phyloP scores from a whole-genome alignment of 2,888 invertebrate species.

The Zhengitettix transpicula region DNA sequence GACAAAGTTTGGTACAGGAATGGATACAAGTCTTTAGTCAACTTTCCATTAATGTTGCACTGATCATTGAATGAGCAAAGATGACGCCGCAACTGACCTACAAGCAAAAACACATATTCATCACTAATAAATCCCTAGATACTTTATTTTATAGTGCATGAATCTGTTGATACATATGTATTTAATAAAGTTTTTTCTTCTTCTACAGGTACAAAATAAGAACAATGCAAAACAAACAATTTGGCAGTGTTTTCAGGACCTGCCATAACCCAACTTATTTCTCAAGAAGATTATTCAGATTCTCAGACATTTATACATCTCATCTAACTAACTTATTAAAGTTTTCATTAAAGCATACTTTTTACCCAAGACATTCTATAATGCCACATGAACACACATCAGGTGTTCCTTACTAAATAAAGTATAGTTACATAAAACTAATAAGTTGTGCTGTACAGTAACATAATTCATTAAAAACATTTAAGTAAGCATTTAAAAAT shows the following conservation, averaged over 20 bases:
- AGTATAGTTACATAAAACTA: too few species aligned
- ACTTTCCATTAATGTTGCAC: not conserved
- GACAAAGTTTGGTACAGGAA: not conserved
- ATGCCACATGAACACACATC: not conserved
- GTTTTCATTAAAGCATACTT: not conserved
- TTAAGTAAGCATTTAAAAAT: too few species aligned
- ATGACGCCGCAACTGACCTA: not conserved
- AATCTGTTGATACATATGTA: not conserved
- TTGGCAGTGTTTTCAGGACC: not conserved
- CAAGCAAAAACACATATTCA: not conserved
- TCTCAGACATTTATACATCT: not conserved
- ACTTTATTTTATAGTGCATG: too few species aligned
- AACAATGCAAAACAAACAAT: not conserved
- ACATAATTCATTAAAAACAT: too few species aligned
- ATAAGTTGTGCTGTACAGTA: too few species aligned
- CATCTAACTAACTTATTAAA: not conserved
- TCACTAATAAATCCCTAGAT: too few species aligned
- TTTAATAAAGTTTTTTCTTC: not conserved
- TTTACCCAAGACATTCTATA: not conserved
- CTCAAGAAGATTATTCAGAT: not conserved
- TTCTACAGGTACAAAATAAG: not conserved
- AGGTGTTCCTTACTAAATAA: too few species aligned
- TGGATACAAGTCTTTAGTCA: not conserved
- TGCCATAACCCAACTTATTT: not conserved
- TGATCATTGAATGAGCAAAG: not conserved